These are phyloP conservation scores for Sialia sialis DNA, from an alignment of 2,113 vertebrate genomes.

Conservation along the genomic window DNA sequence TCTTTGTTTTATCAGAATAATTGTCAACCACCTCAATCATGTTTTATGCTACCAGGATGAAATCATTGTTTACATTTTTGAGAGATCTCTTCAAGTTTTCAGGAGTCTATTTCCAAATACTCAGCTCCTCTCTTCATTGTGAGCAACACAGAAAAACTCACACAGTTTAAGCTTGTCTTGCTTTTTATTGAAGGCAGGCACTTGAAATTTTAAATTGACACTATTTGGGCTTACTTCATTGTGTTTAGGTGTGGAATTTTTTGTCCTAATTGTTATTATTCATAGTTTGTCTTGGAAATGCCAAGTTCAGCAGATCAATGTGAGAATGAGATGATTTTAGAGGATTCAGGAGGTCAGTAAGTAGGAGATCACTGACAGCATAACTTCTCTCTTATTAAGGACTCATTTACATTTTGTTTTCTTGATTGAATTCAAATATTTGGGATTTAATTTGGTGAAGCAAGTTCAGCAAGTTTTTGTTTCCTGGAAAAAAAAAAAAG, in stretches of 20 bases:
- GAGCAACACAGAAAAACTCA: not conserved
- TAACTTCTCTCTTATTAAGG: not conserved
- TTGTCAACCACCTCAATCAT: not conserved
- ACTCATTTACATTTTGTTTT: not conserved
- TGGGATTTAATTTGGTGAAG: not conserved
- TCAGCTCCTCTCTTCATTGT: not conserved
- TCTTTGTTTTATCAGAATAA: not conserved
- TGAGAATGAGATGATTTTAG: not conserved
- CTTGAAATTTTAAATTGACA: not conserved
- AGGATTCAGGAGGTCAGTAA: not conserved
- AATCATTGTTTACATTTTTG: not conserved
- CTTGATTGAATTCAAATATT: not conserved
- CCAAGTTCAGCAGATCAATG: not conserved
- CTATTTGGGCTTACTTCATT: not conserved
- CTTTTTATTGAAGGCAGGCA: not conserved
- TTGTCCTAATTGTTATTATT: not conserved
- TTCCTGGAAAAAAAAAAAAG: fast-evolving
- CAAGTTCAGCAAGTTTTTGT: not conserved
- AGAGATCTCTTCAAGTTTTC: not conserved
- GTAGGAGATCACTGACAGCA: not conserved
- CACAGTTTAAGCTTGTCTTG: not conserved
- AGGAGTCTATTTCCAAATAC: not conserved
- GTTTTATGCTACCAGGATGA: not conserved
- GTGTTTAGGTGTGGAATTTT: not conserved
- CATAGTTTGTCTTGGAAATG: not conserved